Base-by-base conservation (phyloP, 2,888 invertebrate species). In the Nemoura dubitans region DNA sequence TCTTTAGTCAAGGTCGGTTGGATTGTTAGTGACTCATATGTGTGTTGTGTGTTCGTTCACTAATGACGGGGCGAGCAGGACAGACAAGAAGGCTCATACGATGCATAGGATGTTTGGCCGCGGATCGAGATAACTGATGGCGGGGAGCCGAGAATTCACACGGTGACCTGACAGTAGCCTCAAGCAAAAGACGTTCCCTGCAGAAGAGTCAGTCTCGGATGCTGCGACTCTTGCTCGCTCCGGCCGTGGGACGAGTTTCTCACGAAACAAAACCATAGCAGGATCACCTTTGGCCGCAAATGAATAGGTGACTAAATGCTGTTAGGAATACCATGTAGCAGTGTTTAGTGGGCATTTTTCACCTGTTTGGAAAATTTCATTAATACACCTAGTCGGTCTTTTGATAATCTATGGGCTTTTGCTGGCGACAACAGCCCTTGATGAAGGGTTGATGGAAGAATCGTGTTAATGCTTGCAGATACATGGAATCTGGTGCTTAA, bases 381-480 rank as follows among this genome's bases (percentile, higher is more conserved):
- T 59, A 84, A 84, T 84, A 81, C 25, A 21, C 36, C 59, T 7
- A 59, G 59, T 59, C 59, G 59, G 59, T 59, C 36, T 36, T 36
- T 36, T 36, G 59, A 21, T 59, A 59, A 59, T 59, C 16, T 59
- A 59, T 59, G 59, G 59, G 59, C 59, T 59, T 16, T 21, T 3
- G 1, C 2, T 59, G 16, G 59, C 14, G 14, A 59, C 59, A 21
- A 59, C 84, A 84, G 25, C 84, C 84, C 84, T 29, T 16, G 59
- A 3, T 84, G 76, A 84, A 84, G 84, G 84, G 84, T 76, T 84
- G 84, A 84, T 84, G 84, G 84, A 28, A 59, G 59, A 29, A 28
- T 25, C 83, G 59, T 83, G 83, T 83, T n/a, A 26, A 30, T 10
- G 59, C 59, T 2, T 1, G 21, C 59, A 16, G 14, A 14, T 1